Percentiles rank a stretch among this genome's conserved stretches.
Conservation (phyloP, 2,113 vertebrate genomes). For the Bufo gargarizans region DNA sequence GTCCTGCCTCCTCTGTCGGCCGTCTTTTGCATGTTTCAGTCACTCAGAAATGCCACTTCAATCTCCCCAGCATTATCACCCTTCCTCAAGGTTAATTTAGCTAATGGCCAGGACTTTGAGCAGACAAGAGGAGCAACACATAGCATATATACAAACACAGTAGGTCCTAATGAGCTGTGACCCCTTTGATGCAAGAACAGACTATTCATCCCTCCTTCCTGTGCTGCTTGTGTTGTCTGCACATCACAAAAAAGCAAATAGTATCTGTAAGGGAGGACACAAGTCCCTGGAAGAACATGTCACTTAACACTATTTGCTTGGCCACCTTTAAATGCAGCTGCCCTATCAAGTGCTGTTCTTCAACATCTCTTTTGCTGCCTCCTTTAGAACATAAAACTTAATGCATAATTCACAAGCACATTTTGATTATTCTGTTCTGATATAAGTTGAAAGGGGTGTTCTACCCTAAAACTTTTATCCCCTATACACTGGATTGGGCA, state of each 20-base stretch:
- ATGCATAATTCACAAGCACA: neutral
- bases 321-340: neutral
- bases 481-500: too few species aligned
- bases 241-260: slow-evolving; percentile 51
- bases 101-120: slow-evolving; percentile 53
- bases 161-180: slow-evolving; percentile 56
- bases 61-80: slow-evolving; percentile 31
- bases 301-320: slow-evolving; percentile 2
- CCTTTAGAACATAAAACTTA: neutral
- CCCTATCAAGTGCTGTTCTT: neutral
- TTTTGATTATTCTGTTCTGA: too few species aligned
- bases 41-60: slow-evolving; percentile 42
- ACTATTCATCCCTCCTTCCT: slow-evolving; percentile 50
- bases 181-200: slow-evolving; percentile 46
- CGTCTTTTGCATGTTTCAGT: slow-evolving; percentile 19
- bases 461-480: too few species aligned
- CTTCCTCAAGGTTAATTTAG: slow-evolving; percentile 54
- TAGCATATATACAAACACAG: slow-evolving; percentile 55
- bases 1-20: neutral
- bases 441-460: too few species aligned
- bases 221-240: slow-evolving; percentile 41
- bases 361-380: neutral
- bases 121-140: slow-evolving; percentile 52
- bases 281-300: slow-evolving; percentile 18
- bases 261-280: slow-evolving; percentile 19